These are phyloP conservation scores for Tipula vernalis DNA, from an alignment of 2,888 invertebrate genomes.

Conservation along the genomic window DNA sequence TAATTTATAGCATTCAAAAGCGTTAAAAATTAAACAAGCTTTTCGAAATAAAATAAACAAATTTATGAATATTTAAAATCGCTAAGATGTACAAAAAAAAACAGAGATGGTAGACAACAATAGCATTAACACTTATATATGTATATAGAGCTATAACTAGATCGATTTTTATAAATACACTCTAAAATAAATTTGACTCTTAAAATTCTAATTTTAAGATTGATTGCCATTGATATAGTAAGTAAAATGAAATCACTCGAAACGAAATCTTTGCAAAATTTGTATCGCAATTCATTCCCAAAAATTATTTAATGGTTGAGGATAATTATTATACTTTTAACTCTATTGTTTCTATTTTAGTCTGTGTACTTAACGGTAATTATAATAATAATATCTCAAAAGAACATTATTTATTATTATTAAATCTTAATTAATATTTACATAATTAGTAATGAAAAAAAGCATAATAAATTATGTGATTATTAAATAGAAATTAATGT, in stretches of 20 bases:
- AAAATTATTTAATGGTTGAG: too few relatives aligned
- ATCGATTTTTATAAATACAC: neutral
- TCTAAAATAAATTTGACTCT: neutral
- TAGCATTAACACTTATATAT: too few relatives aligned
- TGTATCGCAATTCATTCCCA: neutral
- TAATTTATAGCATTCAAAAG: too few relatives aligned
- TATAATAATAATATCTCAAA: neutral
- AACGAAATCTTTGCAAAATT: neutral
- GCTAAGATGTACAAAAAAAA: too few relatives aligned
- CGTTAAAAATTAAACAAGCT: too few relatives aligned
- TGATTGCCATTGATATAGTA: neutral
- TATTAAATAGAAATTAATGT: neutral
- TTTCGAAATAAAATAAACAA: too few relatives aligned
- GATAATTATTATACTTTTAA: too few relatives aligned
- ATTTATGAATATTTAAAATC: too few relatives aligned
- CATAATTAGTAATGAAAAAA: neutral
- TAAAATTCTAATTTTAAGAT: neutral
- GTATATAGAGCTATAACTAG: neutral
- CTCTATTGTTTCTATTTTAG: too few relatives aligned
- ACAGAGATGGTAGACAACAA: too few relatives aligned
- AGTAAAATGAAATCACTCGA: neutral
- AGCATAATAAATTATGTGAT: neutral
- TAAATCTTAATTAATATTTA: neutral
- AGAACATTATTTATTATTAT: neutral
- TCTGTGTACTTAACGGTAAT: too few relatives aligned